Evolutionary conservation across 2,797 vertebrate genomes (phyloP), one percentile per base, ranked within the genome.

Genomic region (Nyctalus aviator): DNA sequence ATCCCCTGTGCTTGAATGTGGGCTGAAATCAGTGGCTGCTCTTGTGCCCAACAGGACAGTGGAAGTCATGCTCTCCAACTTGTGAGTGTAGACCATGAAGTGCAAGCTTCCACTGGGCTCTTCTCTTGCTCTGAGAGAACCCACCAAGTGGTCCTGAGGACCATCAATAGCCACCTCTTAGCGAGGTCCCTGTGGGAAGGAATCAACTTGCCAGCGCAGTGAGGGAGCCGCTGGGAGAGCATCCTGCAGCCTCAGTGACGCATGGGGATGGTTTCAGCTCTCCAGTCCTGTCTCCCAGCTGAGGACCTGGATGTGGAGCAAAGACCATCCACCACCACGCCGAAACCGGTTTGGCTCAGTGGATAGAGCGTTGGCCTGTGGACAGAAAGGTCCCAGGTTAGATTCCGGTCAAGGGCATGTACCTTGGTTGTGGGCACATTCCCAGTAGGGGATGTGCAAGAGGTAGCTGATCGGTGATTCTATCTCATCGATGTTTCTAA

Each of bases 151-250:
- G 71, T 55, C 13, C 15, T 3, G 10, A 44, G 57, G 57, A 75
- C 0, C 8, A 2, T 32, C 55, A 30, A 3, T 30, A 37, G 17
- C 30, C 18, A 3, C 7, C 32, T 32, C 6, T 0, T 6, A 10
- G 32, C 76, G 15, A 37, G 55, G 23, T 35, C 32, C 14, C 7
- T 1, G 2, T 44, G 14, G 15, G 6, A 21, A 94, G 48, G 71
- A 53, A 14, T 5, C 35, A 46, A 20, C 9, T 25, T 46, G 30
- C 27, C 9, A 15, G 50, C 21, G 14, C 12, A 18, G 12, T 2
- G 25, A 59, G 30, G 62, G 10, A 10, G 23, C 9, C 32, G 2
- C 17, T 27, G 17, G 64, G 91, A n/a, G 41, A 13, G 41, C 13
- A n/a, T 10, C 23, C 37, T 68, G 10, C 46, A 3, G 6, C 25